phyloP scores from a whole-genome alignment of 2,888 invertebrate genomes.

The Homarus gammarus region DNA sequence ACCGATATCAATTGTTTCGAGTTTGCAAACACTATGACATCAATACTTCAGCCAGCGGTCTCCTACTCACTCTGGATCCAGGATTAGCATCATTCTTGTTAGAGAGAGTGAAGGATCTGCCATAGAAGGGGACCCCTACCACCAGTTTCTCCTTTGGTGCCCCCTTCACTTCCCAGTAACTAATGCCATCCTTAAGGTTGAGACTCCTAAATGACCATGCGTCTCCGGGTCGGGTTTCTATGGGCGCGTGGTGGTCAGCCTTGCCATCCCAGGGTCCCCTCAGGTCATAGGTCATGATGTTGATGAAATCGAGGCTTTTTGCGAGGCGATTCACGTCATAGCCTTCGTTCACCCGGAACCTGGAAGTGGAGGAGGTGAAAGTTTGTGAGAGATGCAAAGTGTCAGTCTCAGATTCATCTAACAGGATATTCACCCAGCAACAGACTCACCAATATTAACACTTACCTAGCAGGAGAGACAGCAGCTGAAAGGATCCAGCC shows the following conservation, averaged over 20 bases:
- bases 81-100: slow-evolving; percentile 82
- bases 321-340: slow-evolving; percentile 83
- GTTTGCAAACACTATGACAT: too few species aligned
- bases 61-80: slow-evolving; percentile 81
- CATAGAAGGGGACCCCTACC: slow-evolving; percentile 93
- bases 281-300: slow-evolving; percentile 85
- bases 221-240: slow-evolving; percentile 81
- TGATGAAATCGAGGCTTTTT: slow-evolving; percentile 84
- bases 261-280: slow-evolving; percentile 80
- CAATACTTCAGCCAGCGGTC: too few species aligned
- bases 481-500: slow-evolving; percentile 76
- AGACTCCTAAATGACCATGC: slow-evolving; percentile 76
- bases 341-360: slow-evolving; percentile 83
- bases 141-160: slow-evolving; percentile 89
- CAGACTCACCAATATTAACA: too few species aligned
- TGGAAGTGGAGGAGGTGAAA: too few species aligned
- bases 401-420: too few species aligned
- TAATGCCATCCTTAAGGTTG: slow-evolving; percentile 86
- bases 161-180: slow-evolving; percentile 88
- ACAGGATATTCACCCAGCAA: too few species aligned
- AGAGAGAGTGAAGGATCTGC: slow-evolving; percentile 88
- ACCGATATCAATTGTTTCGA: too few species aligned
- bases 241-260: slow-evolving; percentile 82
- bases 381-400: too few species aligned
- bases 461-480: slow-evolving; percentile 76